Evolutionary conservation across 2,113 vertebrate genomes (phyloP).

Genomic region (Tor tambroides): DNA sequence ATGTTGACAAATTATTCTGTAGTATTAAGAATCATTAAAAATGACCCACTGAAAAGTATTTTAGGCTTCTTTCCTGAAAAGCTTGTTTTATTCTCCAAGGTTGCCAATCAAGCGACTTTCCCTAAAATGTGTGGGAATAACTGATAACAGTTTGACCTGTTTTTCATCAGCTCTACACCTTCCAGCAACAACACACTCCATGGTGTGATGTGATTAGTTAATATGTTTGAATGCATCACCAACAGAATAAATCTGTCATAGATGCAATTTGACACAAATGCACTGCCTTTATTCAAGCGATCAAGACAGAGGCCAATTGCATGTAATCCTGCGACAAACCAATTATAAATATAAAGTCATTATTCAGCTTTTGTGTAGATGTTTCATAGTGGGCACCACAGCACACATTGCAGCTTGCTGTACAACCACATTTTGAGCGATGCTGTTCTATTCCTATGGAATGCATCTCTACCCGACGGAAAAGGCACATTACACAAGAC

Average conservation of each 20-base stretch:
- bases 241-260: not conserved
- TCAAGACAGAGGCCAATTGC: not conserved
- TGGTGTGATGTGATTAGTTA: not conserved
- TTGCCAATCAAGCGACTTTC: not conserved
- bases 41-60: no score
- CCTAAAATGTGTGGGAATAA: not conserved
- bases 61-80: not conserved
- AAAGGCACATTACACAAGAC: constrained; percentile 34
- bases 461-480: constrained; percentile 15
- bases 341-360: not conserved
- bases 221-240: not conserved
- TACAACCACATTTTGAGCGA: not conserved
- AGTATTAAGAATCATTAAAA: no score
- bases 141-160: not conserved
- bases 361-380: not conserved
- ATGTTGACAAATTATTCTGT: not conserved
- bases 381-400: not conserved
- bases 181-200: not conserved
- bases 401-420: not conserved
- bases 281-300: not conserved
- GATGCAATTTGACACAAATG: no score
- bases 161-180: not conserved
- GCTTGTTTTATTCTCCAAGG: not conserved
- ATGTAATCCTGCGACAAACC: not conserved
- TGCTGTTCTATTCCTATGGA: constrained; percentile 13